Percentiles rank a stretch among this genome's conserved stretches.
phyloP scores from a whole-genome alignment of 2,113 vertebrate species.

The Tonatia bakeri region DNA sequence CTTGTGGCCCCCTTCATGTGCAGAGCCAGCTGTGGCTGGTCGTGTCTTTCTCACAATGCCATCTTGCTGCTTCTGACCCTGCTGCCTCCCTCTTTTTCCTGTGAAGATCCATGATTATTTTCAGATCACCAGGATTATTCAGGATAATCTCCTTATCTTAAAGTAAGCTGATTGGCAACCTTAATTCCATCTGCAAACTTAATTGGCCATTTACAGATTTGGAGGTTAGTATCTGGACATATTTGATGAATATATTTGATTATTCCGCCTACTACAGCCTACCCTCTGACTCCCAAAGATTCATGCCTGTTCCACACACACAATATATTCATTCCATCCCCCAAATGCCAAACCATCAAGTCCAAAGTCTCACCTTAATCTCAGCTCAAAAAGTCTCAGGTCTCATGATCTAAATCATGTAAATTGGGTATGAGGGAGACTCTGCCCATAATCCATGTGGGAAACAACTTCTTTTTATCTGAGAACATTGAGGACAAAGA shows the following conservation, averaged over 20 bases:
- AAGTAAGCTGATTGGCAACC: neutral
- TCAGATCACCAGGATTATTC: neutral
- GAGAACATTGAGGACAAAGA: neutral
- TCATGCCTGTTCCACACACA: neutral
- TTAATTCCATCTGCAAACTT: neutral
- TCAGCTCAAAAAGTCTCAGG: neutral
- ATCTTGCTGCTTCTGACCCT: neutral
- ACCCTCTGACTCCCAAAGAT: neutral
- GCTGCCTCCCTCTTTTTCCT: neutral
- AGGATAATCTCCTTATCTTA: neutral
- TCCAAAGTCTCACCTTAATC: neutral
- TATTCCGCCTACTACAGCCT: neutral
- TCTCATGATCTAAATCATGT: neutral
- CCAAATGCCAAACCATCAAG: neutral
- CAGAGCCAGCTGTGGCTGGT: neutral
- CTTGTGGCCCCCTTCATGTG: neutral
- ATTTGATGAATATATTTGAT: neutral
- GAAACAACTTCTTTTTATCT: neutral
- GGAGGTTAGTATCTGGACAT: neutral
- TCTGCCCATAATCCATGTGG: neutral
- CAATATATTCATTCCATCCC: neutral
- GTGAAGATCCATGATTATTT: neutral
- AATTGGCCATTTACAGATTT: neutral
- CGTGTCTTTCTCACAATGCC: neutral
- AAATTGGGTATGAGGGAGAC: neutral